Percentiles rank a stretch among this genome's conserved stretches.
Conservation (phyloP, 1,140 invertebrate species). For the Drosophila lacertosa region DNA sequence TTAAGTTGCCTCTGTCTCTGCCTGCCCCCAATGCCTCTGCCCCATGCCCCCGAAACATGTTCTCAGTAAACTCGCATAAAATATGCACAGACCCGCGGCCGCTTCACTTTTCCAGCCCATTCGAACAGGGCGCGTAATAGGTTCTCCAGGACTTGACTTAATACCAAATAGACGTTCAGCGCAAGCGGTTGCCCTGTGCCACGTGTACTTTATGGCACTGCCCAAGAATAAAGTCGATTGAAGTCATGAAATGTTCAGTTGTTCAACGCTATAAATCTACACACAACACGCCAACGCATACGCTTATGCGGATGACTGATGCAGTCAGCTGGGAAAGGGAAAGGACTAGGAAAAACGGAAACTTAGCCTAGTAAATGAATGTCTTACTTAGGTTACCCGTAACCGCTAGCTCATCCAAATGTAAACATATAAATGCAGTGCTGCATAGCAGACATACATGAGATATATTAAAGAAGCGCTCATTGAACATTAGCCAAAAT, state of each 20-base stretch:
- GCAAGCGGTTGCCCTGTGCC: slow-evolving; percentile 32
- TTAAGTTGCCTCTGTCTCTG: slow-evolving; percentile 39
- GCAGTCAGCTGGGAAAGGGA: background rate
- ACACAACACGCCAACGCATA: slow-evolving; percentile 62
- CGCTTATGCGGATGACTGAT: slow-evolving; percentile 19
- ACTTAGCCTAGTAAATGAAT: slow-evolving; percentile 62
- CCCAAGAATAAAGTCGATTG: slow-evolving; percentile 54
- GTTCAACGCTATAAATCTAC: slow-evolving; percentile 68
- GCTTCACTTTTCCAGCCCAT: background rate
- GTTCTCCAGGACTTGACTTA: slow-evolving; percentile 10
- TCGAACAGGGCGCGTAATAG: background rate
- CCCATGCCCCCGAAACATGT: background rate
- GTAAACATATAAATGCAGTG: slow-evolving; percentile 10
- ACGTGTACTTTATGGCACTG: slow-evolving; percentile 68
- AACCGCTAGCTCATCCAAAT: slow-evolving; percentile 19
- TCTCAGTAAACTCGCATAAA: slow-evolving; percentile 24
- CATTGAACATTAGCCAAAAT: slow-evolving; percentile 28
- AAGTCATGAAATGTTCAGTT: slow-evolving; percentile 72
- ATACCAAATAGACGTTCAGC: slow-evolving; percentile 18
- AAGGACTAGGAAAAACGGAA: slow-evolving; percentile 45
- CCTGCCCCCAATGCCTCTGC: background rate
- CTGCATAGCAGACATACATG: background rate
- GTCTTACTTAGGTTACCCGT: slow-evolving; percentile 62
- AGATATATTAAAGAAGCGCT: slow-evolving; percentile 17
- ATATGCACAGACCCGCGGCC: slow-evolving; percentile 17